Percentiles rank a stretch among this genome's conserved stretches.
These are phyloP conservation scores for Polypedilum pembai DNA, from an alignment of 1,140 invertebrate genomes.

Conservation along the genomic window DNA sequence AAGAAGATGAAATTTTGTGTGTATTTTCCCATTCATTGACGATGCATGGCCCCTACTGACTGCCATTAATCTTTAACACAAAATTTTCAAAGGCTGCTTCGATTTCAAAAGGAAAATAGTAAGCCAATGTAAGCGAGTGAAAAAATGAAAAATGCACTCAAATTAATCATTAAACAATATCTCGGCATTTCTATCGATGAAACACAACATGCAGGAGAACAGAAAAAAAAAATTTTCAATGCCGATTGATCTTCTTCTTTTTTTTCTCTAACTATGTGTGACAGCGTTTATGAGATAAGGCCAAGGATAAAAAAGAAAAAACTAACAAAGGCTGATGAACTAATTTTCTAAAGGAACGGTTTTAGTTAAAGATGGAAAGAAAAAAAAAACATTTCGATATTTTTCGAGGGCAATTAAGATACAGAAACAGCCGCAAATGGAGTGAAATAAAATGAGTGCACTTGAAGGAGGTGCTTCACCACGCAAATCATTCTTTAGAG, in stretches of 20 bases:
- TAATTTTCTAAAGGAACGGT: background rate
- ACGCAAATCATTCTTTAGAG: background rate
- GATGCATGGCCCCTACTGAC: background rate
- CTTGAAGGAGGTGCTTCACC: background rate
- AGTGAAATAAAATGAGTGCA: background rate
- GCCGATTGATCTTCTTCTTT: background rate
- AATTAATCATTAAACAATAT: slow-evolving; percentile 20
- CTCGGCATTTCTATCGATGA: slow-evolving; percentile 10
- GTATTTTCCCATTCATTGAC: too few relatives aligned
- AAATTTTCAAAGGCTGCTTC: background rate
- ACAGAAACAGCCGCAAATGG: background rate
- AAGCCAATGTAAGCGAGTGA: background rate
- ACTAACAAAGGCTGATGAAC: background rate
- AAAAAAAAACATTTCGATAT: too few relatives aligned
- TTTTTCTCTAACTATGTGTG: background rate
- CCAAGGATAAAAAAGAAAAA: background rate
- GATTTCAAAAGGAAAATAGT: background rate
- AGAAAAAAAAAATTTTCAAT: background rate
- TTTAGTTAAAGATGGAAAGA: too few relatives aligned
- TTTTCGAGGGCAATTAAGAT: slow-evolving; percentile 11
- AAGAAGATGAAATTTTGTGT: background rate
- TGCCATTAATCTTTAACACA: background rate
- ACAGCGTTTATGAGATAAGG: slow-evolving; percentile 11
- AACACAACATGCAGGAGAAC: slow-evolving; percentile 8
- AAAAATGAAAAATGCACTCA: slow-evolving; percentile 13